These are phyloP conservation scores for Falco columbarius DNA, from an alignment of 2,797 vertebrate genomes.

Conservation along the genomic window DNA sequence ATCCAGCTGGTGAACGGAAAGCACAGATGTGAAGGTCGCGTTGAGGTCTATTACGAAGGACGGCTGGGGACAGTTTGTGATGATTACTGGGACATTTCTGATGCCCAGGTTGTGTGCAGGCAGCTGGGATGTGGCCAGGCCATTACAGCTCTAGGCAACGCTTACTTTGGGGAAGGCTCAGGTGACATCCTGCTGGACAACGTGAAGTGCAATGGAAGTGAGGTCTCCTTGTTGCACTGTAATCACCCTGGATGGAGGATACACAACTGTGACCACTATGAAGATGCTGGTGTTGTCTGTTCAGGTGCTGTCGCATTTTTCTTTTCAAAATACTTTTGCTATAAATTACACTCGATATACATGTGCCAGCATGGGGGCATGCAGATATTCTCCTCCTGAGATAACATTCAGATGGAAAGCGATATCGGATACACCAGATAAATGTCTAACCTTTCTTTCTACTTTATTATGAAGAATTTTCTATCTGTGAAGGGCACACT, in stretches of 20 bases:
- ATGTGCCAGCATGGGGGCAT: no score
- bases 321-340: not conserved
- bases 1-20: constrained; percentile 39
- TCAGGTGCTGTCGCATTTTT: not conserved
- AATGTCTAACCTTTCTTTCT: not conserved
- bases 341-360: not conserved
- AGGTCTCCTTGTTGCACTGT: not conserved
- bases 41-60: constrained; percentile 16
- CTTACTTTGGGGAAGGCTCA: constrained; percentile 22
- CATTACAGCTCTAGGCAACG: not conserved
- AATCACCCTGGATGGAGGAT: not conserved
- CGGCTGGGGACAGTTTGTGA: constrained; percentile 47
- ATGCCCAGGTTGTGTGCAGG: constrained; percentile 59
- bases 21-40: constrained; percentile 22
- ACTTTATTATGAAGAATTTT: not conserved
- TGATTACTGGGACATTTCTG: not conserved
- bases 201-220: not conserved
- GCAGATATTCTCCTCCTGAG: not conserved
- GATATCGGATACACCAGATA: not conserved
- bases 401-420: not conserved
- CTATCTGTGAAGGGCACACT: not conserved
- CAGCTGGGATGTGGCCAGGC: constrained; percentile 52
- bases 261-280: constrained; percentile 40
- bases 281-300: constrained; percentile 58
- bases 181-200: constrained; percentile 45